Conservation (phyloP, 2,888 invertebrate genomes). For the Spilarctia lutea region DNA sequence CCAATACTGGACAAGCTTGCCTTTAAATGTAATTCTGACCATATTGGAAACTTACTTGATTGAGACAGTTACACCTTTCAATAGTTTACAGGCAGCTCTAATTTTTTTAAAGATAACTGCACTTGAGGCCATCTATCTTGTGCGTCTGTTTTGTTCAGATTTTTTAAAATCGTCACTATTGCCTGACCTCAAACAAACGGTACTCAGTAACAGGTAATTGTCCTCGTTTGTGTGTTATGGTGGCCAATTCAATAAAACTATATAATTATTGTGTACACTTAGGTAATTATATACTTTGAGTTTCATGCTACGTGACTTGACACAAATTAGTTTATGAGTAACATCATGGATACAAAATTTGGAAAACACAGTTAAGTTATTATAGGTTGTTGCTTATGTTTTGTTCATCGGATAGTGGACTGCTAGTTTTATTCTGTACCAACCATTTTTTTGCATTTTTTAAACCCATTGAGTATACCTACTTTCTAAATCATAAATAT, state of each 20-base stretch:
- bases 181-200: conserved; percentile 39
- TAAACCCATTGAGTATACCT: neutral
- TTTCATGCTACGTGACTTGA: conserved; percentile 36
- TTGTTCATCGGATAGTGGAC: conserved; percentile 2
- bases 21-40: neutral
- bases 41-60: no score
- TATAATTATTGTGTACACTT: conserved; percentile 32
- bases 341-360: conserved; percentile 17
- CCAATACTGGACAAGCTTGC: neutral
- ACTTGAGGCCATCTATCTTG: conserved; percentile 15
- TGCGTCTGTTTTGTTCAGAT: conserved; percentile 20
- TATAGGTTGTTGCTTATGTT: conserved; percentile 11
- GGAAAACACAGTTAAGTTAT: conserved; percentile 7
- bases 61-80: no score
- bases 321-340: conserved; percentile 23
- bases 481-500: neutral
- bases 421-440: neutral
- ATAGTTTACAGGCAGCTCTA: no score
- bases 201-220: conserved; percentile 38
- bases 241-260: conserved; percentile 36
- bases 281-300: conserved; percentile 20
- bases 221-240: conserved; percentile 27
- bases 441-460: neutral
- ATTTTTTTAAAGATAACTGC: neutral
- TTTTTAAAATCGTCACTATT: conserved; percentile 24